Percentiles rank a stretch among this genome's conserved stretches.
phyloP scores from a whole-genome alignment of 2,797 vertebrate genomes.

The Pseudomugil tenellus region DNA sequence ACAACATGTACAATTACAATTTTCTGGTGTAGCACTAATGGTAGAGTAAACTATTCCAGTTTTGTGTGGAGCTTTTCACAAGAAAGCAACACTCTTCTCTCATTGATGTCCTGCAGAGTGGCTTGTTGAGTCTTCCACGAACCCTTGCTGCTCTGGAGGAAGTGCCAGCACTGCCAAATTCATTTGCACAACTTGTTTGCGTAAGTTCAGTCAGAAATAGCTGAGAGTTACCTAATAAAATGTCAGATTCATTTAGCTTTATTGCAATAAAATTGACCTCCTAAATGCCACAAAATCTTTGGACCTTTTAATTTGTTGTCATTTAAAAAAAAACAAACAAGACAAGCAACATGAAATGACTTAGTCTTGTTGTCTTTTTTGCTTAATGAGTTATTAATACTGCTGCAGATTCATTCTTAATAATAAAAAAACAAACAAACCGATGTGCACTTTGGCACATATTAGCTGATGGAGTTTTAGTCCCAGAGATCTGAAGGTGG shows the following conservation, averaged over 20 bases:
- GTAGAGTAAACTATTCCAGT: not conserved
- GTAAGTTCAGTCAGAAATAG: constrained; percentile 10
- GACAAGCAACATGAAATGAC: not conserved
- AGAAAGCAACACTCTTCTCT: not conserved
- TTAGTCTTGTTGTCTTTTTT: not conserved
- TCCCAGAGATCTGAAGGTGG: not conserved
- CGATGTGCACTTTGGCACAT: too few relatives aligned
- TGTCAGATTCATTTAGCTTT: not conserved
- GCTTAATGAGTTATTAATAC: not conserved
- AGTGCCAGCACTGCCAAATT: not conserved
- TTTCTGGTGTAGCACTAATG: not conserved
- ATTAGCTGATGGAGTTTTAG: not conserved
- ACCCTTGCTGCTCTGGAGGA: constrained; percentile 33
- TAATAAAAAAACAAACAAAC: too few relatives aligned
- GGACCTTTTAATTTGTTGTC: not conserved
- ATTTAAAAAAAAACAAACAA: not conserved
- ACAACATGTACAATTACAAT: constrained; percentile 5
- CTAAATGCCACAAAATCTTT: not conserved
- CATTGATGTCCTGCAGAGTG: not conserved
- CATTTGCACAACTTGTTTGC: constrained; percentile 32
- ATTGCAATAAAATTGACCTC: not conserved
- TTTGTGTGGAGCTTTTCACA: not conserved
- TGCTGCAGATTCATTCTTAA: not conserved
- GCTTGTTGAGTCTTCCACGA: constrained; percentile 16
- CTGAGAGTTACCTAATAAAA: not conserved